phyloP scores from a whole-genome alignment of 2,888 invertebrate genomes.

The Pachliopta kotzebuea region DNA sequence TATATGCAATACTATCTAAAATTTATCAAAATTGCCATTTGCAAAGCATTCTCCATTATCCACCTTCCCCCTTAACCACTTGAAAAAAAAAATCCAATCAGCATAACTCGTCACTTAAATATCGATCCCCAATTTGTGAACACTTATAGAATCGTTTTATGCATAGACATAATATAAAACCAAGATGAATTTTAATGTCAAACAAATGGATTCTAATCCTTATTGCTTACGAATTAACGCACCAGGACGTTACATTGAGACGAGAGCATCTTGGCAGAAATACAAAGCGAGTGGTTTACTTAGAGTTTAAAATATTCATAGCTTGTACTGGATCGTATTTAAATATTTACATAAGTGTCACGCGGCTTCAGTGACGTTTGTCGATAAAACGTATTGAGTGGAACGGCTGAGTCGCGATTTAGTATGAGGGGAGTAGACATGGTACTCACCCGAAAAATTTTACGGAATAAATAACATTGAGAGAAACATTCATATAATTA shows the following conservation, averaged over 20 bases:
- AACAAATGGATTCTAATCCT: conserved; percentile 50
- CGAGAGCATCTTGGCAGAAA: conserved; percentile 57
- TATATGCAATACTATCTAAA: conserved; percentile 35
- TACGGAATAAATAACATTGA: background rate
- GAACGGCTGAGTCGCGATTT: conserved; percentile 52
- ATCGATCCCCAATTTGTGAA: conserved; percentile 76
- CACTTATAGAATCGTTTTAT: conserved; percentile 77
- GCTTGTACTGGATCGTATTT: conserved; percentile 82
- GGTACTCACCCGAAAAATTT: conserved; percentile 9
- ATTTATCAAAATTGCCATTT: conserved; percentile 44
- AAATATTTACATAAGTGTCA: conserved; percentile 82
- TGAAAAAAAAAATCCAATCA: conserved; percentile 78
- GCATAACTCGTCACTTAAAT: conserved; percentile 78
- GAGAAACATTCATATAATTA: background rate
- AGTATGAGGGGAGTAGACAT: conserved; percentile 37
- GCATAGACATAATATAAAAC: conserved; percentile 67
- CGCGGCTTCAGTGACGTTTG: conserved; percentile 75
- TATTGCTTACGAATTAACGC: conserved; percentile 51
- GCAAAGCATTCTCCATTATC: conserved; percentile 74
- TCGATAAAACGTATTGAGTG: conserved; percentile 76
- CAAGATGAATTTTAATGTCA: conserved; percentile 43
- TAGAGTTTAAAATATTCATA: conserved; percentile 81
- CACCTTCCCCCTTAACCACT: conserved; percentile 69
- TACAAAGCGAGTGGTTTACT: conserved; percentile 75
- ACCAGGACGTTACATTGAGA: conserved; percentile 57